Conservation (phyloP, 2,797 vertebrate species). For the Iguana delicatissima region DNA sequence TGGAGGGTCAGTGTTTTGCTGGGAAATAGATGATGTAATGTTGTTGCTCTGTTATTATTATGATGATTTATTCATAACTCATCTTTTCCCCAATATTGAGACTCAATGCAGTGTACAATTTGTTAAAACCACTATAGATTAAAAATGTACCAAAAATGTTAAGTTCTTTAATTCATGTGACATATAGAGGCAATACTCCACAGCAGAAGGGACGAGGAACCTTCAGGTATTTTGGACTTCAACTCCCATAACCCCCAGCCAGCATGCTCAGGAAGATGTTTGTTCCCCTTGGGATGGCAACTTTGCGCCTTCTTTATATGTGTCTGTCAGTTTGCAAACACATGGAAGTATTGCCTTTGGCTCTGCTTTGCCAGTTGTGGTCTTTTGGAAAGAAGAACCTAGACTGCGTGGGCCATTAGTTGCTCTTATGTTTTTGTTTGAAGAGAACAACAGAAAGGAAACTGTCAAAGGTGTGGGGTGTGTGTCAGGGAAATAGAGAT, state of each 20-base stretch:
- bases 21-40: neutral
- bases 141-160: no score
- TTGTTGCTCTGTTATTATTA: no score
- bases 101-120: no score
- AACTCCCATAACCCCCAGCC: neutral
- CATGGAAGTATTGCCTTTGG: fast-evolving
- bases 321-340: neutral
- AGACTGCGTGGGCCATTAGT: neutral
- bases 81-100: no score
- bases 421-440: neutral
- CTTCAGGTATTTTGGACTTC: neutral
- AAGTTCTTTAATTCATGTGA: neutral
- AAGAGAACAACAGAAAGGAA: neutral
- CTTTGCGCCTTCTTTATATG: neutral
- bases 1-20: neutral
- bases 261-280: neutral
- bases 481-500: neutral
- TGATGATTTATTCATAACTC: no score
- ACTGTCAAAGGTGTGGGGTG: neutral
- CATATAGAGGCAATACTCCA: neutral
- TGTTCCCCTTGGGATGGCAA: neutral
- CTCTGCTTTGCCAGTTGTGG: neutral
- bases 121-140: no score
- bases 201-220: neutral
- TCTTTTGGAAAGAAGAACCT: neutral